phyloP scores from a whole-genome alignment of 2,797 vertebrate species.

The Amazona finschi region DNA sequence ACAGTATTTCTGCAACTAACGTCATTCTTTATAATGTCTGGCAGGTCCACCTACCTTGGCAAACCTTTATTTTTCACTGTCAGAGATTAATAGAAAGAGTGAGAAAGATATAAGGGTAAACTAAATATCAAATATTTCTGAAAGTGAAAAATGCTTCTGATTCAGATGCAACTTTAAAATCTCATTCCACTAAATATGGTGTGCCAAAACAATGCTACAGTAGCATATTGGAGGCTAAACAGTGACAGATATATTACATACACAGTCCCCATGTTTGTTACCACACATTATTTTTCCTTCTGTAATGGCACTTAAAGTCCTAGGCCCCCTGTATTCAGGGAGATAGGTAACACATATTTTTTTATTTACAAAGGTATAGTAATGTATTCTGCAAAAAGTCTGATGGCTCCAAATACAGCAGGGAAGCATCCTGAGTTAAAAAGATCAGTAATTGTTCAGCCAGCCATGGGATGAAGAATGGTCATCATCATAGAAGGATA shows the following conservation, averaged over 20 bases:
- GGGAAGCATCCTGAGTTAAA: background rate
- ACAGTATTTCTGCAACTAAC: background rate
- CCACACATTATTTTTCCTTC: background rate
- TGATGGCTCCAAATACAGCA: background rate
- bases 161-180: background rate
- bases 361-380: background rate
- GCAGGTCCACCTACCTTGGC: background rate
- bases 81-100: background rate
- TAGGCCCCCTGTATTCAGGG: background rate
- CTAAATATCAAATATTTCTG: background rate
- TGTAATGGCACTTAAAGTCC: background rate
- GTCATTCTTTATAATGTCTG: background rate
- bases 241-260: rapidly evolving
- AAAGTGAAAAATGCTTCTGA: background rate
- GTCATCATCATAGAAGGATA: background rate
- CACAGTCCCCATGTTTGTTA: background rate
- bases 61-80: background rate
- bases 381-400: background rate
- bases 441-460: background rate
- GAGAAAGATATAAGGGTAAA: background rate
- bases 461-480: background rate
- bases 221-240: rapidly evolving
- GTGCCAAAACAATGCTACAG: background rate
- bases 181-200: background rate
- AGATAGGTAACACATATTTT: background rate